Evolutionary conservation across 1,140 invertebrate species (phyloP).

Genomic region (Lasaia peninsularis): DNA sequence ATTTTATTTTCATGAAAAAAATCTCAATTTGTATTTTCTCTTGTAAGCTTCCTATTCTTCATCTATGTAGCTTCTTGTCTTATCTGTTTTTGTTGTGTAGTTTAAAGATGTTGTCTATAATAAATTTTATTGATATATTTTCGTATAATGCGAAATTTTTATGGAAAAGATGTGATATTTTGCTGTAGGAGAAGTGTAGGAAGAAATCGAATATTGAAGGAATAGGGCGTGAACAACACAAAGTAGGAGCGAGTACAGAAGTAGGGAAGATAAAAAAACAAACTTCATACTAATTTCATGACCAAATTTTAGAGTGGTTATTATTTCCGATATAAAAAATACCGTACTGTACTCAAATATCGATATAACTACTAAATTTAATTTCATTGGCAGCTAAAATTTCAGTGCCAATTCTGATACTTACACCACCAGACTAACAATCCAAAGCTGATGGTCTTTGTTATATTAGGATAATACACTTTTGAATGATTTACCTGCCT

Average conservation of each 20-base stretch:
- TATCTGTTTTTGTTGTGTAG: conserved; percentile 12
- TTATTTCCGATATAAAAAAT: too few species aligned
- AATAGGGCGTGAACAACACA: background rate
- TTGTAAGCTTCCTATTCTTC: conserved; percentile 3
- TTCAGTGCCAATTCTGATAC: too few species aligned
- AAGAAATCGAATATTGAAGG: background rate
- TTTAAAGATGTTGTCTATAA: conserved; percentile 7
- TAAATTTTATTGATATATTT: conserved; percentile 13
- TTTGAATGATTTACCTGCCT: too few species aligned
- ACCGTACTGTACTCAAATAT: too few species aligned
- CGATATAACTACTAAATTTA: too few species aligned
- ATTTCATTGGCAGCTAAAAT: too few species aligned
- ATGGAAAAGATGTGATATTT: conserved; percentile 32
- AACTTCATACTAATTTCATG: too few species aligned
- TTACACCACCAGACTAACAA: too few species aligned
- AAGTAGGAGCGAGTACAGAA: background rate
- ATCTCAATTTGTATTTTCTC: conserved; percentile 18
- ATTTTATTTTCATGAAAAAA: conserved; percentile 14
- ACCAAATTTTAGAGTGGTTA: too few species aligned
- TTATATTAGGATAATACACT: too few species aligned
- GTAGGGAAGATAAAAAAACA: too few species aligned
- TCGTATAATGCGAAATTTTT: conserved; percentile 1
- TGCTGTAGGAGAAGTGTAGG: conserved; percentile 18
- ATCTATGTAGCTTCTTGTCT: conserved; percentile 1
- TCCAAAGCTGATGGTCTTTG: too few species aligned